These are phyloP conservation scores for Serilophus lunatus DNA, from an alignment of 2,113 vertebrate species.

Conservation along the genomic window DNA sequence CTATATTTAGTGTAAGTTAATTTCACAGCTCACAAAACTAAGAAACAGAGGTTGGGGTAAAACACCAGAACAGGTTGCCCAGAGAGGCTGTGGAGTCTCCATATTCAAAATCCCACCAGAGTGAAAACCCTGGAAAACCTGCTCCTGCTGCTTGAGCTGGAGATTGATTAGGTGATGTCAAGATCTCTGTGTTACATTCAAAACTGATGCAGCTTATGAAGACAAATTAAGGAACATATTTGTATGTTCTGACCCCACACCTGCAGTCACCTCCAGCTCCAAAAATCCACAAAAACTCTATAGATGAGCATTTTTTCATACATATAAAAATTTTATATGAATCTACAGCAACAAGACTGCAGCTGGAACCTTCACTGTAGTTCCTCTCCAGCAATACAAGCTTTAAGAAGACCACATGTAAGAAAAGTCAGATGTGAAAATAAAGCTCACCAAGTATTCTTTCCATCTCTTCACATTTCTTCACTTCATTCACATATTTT, in stretches of 20 bases:
- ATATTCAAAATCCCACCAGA: neutral
- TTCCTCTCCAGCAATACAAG: neutral
- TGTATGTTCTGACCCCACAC: neutral
- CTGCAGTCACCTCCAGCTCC: neutral
- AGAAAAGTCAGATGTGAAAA: neutral
- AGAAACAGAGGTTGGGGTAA: neutral
- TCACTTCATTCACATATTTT: slow-evolving; percentile 94
- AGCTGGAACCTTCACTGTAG: neutral
- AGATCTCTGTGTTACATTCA: neutral
- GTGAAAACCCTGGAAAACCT: neutral
- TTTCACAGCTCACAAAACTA: neutral
- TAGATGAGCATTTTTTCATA: neutral
- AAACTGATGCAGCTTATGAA: neutral
- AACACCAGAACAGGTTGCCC: neutral
- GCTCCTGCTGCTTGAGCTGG: neutral
- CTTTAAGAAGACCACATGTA: neutral
- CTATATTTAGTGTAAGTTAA: neutral
- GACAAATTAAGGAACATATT: neutral
- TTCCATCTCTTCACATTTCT: slow-evolving; percentile 96
- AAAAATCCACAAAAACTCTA: neutral
- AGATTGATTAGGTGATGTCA: neutral
- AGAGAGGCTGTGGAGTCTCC: neutral
- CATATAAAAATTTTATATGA: accelerated
- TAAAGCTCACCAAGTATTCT: slow-evolving; percentile 87
- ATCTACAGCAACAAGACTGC: neutral